Evolutionary conservation across 2,888 invertebrate species (phyloP).

Genomic region (Dioctria rufipes): DNA sequence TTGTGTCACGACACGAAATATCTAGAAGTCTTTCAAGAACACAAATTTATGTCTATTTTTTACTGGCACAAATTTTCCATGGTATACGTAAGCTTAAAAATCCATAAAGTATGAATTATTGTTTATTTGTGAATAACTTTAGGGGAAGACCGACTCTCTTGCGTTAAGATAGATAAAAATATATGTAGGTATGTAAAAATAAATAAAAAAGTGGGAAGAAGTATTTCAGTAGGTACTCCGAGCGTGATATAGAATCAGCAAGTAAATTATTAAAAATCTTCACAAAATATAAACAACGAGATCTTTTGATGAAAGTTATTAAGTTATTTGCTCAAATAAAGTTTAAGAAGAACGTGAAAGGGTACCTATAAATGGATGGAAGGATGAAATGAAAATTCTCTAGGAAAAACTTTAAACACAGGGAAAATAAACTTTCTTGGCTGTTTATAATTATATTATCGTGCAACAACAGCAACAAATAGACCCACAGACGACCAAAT

Average conservation of each 20-base stretch:
- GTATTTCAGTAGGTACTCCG: no score
- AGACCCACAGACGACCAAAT: no score
- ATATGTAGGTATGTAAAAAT: no score
- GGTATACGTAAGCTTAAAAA: neutral
- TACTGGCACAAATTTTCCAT: neutral
- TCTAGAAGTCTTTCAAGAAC: neutral
- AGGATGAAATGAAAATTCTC: neutral
- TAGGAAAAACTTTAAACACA: neutral
- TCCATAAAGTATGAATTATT: constrained; percentile 38
- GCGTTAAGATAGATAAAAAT: no score
- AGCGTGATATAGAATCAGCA: neutral
- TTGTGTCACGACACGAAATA: neutral
- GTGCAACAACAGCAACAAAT: no score
- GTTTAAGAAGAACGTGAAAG: neutral
- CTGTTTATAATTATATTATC: neutral
- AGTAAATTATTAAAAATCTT: neutral
- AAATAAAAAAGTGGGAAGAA: no score
- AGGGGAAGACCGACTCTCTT: no score
- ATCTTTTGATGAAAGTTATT: neutral
- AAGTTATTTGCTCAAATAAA: neutral
- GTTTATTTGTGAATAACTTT: neutral
- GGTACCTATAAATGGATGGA: neutral
- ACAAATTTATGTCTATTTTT: neutral
- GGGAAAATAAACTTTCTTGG: neutral
- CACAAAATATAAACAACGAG: neutral